Conservation (phyloP, 2,113 vertebrate genomes). For the Centropristis striata region DNA sequence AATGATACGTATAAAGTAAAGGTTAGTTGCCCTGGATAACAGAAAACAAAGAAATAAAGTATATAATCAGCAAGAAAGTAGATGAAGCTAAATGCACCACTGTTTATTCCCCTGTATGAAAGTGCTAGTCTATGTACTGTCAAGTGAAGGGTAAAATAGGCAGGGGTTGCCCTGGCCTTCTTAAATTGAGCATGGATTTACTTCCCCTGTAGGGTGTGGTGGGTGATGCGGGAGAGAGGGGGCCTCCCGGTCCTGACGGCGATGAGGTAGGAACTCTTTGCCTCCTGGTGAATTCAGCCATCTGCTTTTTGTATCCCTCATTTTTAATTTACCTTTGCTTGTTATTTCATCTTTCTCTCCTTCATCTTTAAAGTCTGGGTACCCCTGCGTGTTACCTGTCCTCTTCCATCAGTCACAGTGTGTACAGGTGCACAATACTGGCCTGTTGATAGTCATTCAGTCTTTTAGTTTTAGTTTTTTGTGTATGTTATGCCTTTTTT, state of each 20-base stretch:
- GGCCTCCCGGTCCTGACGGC: constrained; percentile 93
- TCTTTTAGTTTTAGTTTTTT: neutral
- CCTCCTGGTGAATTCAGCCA: neutral
- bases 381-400: neutral
- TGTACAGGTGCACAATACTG: neutral
- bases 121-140: neutral
- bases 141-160: neutral
- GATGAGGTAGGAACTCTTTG: constrained; percentile 87
- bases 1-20: neutral
- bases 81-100: neutral
- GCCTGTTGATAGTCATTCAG: neutral
- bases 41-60: neutral
- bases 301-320: neutral
- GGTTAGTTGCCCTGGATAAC: accelerated
- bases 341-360: neutral
- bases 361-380: neutral
- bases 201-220: constrained; percentile 87
- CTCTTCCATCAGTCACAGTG: neutral
- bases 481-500: neutral
- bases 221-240: constrained; percentile 93
- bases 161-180: neutral
- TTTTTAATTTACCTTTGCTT: neutral
- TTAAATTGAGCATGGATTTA: constrained; percentile 13
- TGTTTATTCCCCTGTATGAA: neutral
- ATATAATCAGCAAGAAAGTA: no score